Base-by-base conservation (phyloP, 2,888 invertebrate species). In the Caenorhabditis panamensis region DNA sequence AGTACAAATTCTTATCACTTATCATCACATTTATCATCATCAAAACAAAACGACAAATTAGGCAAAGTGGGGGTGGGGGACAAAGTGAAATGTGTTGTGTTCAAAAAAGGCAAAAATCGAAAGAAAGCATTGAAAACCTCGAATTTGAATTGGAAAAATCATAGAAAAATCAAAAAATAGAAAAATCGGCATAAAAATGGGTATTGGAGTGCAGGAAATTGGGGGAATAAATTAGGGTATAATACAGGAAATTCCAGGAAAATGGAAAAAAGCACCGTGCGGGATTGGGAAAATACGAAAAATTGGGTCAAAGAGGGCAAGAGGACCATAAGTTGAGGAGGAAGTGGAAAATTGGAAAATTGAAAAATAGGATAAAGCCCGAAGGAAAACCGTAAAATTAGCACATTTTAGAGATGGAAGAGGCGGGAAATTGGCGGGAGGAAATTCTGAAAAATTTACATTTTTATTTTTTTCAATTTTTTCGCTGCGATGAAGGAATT, bases 331-430 rank as follows among this genome's bases (percentile, higher is more conserved):
- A 36, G 24, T 4, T 69, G 41, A 13, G 13, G 47, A 11, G 49
- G 16, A 28, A 26, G 28, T 51, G 20, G 20, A 36, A 53, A 64
- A 75, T 59, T 61, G 59, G 13, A 41, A 41, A 41, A 41, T 13
- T 11, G 13, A 41, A 41, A 41, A 41, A 13, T 41, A 13, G 13
- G 41, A 41, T 75, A 75, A 75, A 75, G 75, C 75, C 75, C 66
- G 66, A 28, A 51, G 41, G 24, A 26, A 66, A 71, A 75, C 75
- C 75, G 75, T 75, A 75, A 49, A 73, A 58, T 41, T 18, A 73
- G 47, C 58, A 73, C 56, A 54, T 41, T 41, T 24, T 72, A 22
- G 36, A 36, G 53, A 13, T 9, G 28, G 28, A 37, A 49, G 6
- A 18, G 51, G 59, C 31, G 47, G 31, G 18, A 49, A 26, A 26